phyloP scores from a whole-genome alignment of 2,888 invertebrate genomes.

The Drosophila mettleri region DNA sequence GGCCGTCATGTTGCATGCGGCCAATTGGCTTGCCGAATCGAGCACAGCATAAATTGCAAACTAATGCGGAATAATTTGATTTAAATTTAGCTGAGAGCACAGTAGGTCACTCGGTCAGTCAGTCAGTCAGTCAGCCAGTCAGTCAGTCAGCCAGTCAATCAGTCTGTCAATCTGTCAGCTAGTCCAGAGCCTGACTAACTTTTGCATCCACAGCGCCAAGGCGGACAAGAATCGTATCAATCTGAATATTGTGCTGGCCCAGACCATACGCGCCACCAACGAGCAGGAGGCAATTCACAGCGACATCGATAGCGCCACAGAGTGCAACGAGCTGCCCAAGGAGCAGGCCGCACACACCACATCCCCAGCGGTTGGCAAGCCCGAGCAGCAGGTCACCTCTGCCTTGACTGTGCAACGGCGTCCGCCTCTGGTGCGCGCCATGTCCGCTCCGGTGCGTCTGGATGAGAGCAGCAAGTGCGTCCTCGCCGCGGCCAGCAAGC shows the following conservation, averaged over 20 bases:
- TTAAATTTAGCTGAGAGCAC: constrained; percentile 61
- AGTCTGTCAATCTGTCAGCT: constrained; percentile 16
- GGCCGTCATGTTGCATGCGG: constrained; percentile 55
- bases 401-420: constrained; percentile 80
- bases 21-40: too few species aligned
- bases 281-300: constrained; percentile 71
- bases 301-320: constrained; percentile 75
- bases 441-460: constrained; percentile 85
- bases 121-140: constrained; percentile 1
- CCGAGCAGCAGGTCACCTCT: constrained; percentile 30
- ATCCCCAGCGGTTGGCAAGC: background rate
- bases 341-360: constrained; percentile 8
- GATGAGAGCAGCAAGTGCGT: constrained; percentile 79
- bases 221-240: constrained; percentile 86
- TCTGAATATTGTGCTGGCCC: constrained; percentile 87
- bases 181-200: too few species aligned
- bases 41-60: constrained; percentile 72
- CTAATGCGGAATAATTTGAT: constrained; percentile 76
- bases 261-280: constrained; percentile 84
- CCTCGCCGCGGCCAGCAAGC: constrained; percentile 74
- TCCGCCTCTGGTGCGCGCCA: constrained; percentile 84
- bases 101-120: constrained; percentile 61
- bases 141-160: constrained; percentile 23
- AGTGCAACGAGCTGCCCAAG: constrained; percentile 42
- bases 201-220: constrained; percentile 55